Percentiles rank a stretch among this genome's conserved stretches.
These are phyloP conservation scores for cat (Felis catus) DNA, from an alignment of 2,113 vertebrate species.

Conservation along the genomic window F.catus_Fca126_mat1.0 CM031417.1:123450501-123451000, in stretches of 20 bases:
- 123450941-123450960: neutral
- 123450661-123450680: constrained; percentile 36
- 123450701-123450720: constrained; percentile 68
- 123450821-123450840: constrained; percentile 30
- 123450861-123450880: neutral
- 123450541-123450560: neutral
- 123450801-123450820: neutral
- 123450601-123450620: constrained; percentile 54
- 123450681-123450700: constrained; percentile 26
- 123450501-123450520: neutral
- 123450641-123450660: constrained; percentile 1
- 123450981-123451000: neutral
- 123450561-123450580: neutral
- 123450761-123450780: constrained; percentile 27
- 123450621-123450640: constrained; percentile 46
- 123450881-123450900: neutral
- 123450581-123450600: constrained; percentile 28
- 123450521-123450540: neutral
- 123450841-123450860: neutral
- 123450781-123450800: constrained; percentile 12
- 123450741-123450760: neutral
- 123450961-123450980: neutral
- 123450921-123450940: neutral
- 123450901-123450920: neutral
- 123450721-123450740: neutral